Percentiles rank a stretch among this genome's conserved stretches.
Evolutionary conservation across 2,113 vertebrate genomes (phyloP).

Genomic region (Procavia capensis): DNA sequence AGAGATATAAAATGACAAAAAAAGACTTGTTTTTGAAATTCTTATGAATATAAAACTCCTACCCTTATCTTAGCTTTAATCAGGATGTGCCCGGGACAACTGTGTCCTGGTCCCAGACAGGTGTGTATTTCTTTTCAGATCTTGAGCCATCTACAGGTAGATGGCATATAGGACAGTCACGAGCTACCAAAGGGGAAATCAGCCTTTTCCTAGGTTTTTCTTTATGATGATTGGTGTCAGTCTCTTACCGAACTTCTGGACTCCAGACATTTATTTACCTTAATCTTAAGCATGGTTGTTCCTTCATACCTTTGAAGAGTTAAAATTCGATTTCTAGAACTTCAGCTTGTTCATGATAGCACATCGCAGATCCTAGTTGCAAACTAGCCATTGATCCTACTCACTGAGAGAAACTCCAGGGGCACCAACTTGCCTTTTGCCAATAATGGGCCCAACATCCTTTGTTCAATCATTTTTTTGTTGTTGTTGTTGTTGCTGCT

Average conservation of each 20-base stretch:
- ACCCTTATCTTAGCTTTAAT: not conserved
- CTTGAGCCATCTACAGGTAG: not conserved
- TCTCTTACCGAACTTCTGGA: not conserved
- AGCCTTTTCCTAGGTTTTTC: not conserved
- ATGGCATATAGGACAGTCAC: not conserved
- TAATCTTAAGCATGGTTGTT: not conserved
- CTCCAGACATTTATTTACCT: not conserved
- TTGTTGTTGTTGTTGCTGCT: not conserved
- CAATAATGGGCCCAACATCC: not conserved
- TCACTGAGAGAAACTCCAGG: not conserved
- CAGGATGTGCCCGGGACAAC: not conserved
- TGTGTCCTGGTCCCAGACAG: too few species aligned
- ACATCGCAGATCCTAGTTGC: not conserved
- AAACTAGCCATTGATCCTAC: not conserved
- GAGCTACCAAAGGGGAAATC: not conserved
- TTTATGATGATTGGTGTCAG: not conserved
- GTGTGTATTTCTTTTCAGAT: not conserved
- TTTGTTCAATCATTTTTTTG: not conserved
- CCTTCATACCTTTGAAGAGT: not conserved
- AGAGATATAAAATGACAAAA: not conserved
- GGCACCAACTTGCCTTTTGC: not conserved
- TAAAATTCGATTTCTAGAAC: not conserved
- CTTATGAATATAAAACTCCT: not conserved
- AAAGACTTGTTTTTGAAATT: not conserved
- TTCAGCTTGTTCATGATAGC: not conserved